These are phyloP conservation scores for Catharus fuscescens DNA, from an alignment of 2,113 vertebrate species.

Conservation along the genomic window DNA sequence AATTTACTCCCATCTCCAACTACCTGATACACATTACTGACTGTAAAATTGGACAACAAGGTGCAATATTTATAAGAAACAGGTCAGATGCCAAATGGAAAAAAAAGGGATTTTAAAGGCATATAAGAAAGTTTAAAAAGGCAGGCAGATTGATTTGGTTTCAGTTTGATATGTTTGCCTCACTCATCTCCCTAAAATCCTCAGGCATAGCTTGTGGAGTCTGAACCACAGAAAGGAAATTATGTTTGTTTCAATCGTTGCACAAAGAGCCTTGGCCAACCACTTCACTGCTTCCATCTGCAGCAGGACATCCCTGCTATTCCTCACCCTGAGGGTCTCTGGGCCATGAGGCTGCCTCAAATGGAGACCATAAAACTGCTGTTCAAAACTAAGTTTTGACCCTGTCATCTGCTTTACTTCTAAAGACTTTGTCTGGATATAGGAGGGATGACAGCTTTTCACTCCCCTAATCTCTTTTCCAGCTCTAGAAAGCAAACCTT, in stretches of 20 bases:
- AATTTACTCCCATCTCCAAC: background rate
- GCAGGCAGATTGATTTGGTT: background rate
- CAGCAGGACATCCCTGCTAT: background rate
- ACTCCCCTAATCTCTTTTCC: background rate
- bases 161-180: background rate
- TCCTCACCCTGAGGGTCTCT: background rate
- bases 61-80: background rate
- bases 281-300: background rate
- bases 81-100: fast-evolving
- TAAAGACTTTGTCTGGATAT: background rate
- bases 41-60: background rate
- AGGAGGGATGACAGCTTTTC: background rate
- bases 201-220: background rate
- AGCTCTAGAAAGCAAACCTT: background rate
- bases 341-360: background rate
- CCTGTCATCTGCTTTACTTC: background rate
- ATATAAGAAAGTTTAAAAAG: background rate
- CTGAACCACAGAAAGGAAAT: background rate
- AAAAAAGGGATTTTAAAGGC: background rate
- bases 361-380: background rate
- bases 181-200: background rate
- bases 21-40: background rate
- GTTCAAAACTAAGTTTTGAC: background rate
- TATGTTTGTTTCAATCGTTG: background rate
- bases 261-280: background rate